These are phyloP conservation scores for Antheraea assamensis DNA, from an alignment of 2,888 invertebrate genomes.

Conservation along the genomic window DNA sequence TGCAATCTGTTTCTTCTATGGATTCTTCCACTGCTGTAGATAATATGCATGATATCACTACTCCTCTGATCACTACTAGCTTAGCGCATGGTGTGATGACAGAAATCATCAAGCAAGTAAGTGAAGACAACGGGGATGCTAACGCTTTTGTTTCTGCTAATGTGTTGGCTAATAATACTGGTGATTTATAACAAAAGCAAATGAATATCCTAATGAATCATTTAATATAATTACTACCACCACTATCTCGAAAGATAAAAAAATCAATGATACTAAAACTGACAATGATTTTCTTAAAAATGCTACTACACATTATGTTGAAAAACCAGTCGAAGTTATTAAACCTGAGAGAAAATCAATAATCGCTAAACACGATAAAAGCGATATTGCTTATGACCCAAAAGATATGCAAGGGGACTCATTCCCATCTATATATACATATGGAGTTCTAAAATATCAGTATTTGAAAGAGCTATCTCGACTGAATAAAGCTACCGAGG, in stretches of 20 bases:
- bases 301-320: constrained; percentile 33
- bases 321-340: constrained; percentile 45
- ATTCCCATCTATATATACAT: constrained; percentile 66
- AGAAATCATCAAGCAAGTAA: constrained; percentile 39
- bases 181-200: constrained; percentile 50
- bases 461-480: constrained; percentile 65
- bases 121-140: constrained; percentile 47
- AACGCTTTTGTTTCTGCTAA: constrained; percentile 62
- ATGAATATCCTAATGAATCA: constrained; percentile 25
- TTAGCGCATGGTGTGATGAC: constrained; percentile 77
- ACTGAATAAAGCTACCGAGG: constrained; percentile 65
- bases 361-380: constrained; percentile 28
- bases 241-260: constrained; percentile 19
- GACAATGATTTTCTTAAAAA: constrained; percentile 32
- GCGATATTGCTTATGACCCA: constrained; percentile 66
- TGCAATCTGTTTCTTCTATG: constrained; percentile 65
- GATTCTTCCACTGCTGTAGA: constrained; percentile 73
- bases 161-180: constrained; percentile 56
- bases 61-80: constrained; percentile 66
- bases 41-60: constrained; percentile 75
- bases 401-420: constrained; percentile 72
- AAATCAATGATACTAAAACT: constrained; percentile 26
- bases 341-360: constrained; percentile 30
- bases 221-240: constrained; percentile 19
- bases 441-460: constrained; percentile 70